These are phyloP conservation scores for Chrysemys picta DNA, from an alignment of 2,113 vertebrate genomes.

Conservation along the genomic window DNA sequence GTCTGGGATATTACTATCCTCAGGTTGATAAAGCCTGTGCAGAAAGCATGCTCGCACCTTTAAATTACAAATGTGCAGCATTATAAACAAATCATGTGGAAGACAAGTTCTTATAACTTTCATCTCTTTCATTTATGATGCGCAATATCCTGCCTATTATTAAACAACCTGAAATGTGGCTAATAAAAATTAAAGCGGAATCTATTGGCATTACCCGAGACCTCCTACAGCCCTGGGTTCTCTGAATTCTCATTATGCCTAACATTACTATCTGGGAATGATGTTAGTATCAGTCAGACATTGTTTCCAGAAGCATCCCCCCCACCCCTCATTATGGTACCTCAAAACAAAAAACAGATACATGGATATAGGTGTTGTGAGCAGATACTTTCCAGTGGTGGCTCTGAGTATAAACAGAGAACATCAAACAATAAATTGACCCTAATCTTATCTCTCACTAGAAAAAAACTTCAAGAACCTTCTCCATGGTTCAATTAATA, in stretches of 20 bases:
- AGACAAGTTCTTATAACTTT: not conserved
- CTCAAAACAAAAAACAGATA: not conserved
- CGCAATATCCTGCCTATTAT: not conserved
- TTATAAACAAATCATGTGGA: not conserved
- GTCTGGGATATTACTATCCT: not conserved
- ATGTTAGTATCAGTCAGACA: not conserved
- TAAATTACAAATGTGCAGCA: not conserved
- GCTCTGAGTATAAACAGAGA: not conserved
- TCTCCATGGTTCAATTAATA: not conserved
- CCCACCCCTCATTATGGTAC: not conserved
- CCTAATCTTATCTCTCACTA: not conserved
- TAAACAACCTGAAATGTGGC: not conserved
- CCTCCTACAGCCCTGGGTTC: not conserved
- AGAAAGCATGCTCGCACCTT: not conserved
- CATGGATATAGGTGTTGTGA: not conserved
- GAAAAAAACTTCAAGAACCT: not conserved
- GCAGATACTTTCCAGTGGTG: not conserved
- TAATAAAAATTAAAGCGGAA: not conserved
- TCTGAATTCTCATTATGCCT: not conserved
- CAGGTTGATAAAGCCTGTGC: not conserved
- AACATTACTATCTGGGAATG: not conserved
- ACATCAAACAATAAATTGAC: not conserved
- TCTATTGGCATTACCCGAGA: not conserved
- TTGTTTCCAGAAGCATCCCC: not conserved
- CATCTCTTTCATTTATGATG: not conserved